Base-by-base conservation (phyloP, 2,888 invertebrate genomes). In the Lithophane semibrunnea region DNA sequence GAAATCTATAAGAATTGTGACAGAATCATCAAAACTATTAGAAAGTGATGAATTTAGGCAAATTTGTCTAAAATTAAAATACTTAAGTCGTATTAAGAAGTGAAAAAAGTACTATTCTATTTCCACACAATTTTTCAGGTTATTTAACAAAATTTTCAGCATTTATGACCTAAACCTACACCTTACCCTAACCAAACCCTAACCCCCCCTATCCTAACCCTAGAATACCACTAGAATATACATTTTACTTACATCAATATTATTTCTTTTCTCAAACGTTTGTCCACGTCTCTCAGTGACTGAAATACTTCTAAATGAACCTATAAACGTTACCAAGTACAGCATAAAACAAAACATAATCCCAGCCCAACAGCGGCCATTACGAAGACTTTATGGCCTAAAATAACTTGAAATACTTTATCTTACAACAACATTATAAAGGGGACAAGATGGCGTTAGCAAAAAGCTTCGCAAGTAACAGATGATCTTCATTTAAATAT, bases 401-500 rank as follows among this genome's bases (percentile, higher is more conserved):
- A 87, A 88, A 88, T 78, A 87, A 82, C 79, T 79, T 73, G 73
- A 79, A 85, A 79, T 79, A 78, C 77, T 81, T 82, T 80, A 82
- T 87, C 83, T 88, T 87, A 88, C 77, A 83, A 81, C 87, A 85
- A 83, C 88, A 83, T 88, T 89, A 88, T 80, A 83, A 75, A 80
- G 88, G 86, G 77, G 81, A 74, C 85, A 89, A 85, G 89, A 88
- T 69, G 86, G 88, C 88, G 88, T 58, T 75, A 75, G 84, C 88
- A 89, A 88, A 88, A 90, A 88, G 85, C 88, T 83, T 86, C 86
- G 78, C 80, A 80, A 91, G 91, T 89, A 89, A 90, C 91, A 90
- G 91, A 90, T 91, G 91, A 91, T 91, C 91, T 90, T 91, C 91
- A 91, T 91, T 91, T 91, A 89, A 91, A 91, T 91, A 91, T 88